Evolutionary conservation across 2,888 invertebrate species (phyloP).

Genomic region (Drosophila sordidula): DNA sequence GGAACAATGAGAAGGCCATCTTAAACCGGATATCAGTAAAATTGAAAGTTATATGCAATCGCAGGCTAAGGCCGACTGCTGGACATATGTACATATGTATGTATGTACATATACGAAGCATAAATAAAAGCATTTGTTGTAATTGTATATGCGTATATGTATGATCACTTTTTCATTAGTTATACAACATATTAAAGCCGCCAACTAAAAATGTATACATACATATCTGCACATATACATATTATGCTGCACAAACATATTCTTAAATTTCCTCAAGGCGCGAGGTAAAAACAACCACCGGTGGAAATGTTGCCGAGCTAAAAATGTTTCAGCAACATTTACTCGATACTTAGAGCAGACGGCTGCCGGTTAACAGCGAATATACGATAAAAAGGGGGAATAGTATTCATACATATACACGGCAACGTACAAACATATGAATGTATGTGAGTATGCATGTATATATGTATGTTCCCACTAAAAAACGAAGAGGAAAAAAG

Average conservation of each 20-base stretch:
- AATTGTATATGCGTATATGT: background rate
- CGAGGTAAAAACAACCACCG: slow-evolving; percentile 47
- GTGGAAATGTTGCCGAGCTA: slow-evolving; percentile 35
- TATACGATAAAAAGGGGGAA: slow-evolving; percentile 26
- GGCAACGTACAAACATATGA: background rate
- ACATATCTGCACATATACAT: slow-evolving; percentile 1
- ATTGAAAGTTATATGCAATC: slow-evolving; percentile 70
- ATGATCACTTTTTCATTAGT: background rate
- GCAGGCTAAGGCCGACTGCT: slow-evolving; percentile 13
- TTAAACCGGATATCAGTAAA: slow-evolving; percentile 74
- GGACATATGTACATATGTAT: background rate
- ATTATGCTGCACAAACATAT: slow-evolving; percentile 19
- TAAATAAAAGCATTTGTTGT: background rate
- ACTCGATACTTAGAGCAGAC: slow-evolving; percentile 9
- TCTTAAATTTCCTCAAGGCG: slow-evolving; percentile 9
- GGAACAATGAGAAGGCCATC: slow-evolving; percentile 58
- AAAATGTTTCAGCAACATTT: slow-evolving; percentile 57
- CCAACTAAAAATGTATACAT: background rate
- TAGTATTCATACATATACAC: slow-evolving; percentile 7
- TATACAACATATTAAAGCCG: background rate
- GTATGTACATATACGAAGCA: background rate
- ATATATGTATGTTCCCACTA: slow-evolving; percentile 21
- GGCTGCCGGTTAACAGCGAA: slow-evolving; percentile 14
- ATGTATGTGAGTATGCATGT: slow-evolving; percentile 13
- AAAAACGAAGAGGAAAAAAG: slow-evolving; percentile 52